These are phyloP conservation scores for Rhinoptilus africanus DNA, from an alignment of 2,113 vertebrate species.

Conservation along the genomic window DNA sequence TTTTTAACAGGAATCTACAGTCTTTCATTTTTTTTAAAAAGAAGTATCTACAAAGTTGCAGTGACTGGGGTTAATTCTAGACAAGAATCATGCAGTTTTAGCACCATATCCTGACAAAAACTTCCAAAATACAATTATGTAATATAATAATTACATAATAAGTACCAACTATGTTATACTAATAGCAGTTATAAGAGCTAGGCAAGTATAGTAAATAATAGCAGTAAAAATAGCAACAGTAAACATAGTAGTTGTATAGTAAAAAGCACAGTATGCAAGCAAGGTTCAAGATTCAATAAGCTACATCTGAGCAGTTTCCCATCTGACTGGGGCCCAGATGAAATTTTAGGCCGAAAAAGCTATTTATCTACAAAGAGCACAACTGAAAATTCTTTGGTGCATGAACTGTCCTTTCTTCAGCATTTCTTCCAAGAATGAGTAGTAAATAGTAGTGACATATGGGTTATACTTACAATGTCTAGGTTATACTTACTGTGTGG, in stretches of 20 bases:
- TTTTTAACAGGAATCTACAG: background rate
- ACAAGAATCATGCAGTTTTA: background rate
- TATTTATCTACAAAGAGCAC: background rate
- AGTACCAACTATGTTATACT: background rate
- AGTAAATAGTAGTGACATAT: background rate
- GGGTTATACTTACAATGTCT: rapidly evolving
- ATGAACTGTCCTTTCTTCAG: background rate
- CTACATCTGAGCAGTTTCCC: background rate
- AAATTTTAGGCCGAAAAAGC: background rate
- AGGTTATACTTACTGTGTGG: rapidly evolving
- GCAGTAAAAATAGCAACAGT: background rate
- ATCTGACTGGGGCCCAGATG: background rate
- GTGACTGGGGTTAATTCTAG: background rate
- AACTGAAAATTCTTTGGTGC: background rate
- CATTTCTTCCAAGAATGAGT: background rate
- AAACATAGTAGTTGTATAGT: background rate
- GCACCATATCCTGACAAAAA: background rate
- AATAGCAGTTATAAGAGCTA: background rate
- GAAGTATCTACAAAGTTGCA: background rate
- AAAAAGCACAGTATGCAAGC: background rate
- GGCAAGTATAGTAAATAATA: background rate
- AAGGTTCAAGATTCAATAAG: background rate
- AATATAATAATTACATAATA: background rate
- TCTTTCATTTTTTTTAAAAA: background rate
- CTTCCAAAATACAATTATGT: background rate